Evolutionary conservation across 2,113 vertebrate species (phyloP).

Genomic region (Ramphastos sulfuratus): DNA sequence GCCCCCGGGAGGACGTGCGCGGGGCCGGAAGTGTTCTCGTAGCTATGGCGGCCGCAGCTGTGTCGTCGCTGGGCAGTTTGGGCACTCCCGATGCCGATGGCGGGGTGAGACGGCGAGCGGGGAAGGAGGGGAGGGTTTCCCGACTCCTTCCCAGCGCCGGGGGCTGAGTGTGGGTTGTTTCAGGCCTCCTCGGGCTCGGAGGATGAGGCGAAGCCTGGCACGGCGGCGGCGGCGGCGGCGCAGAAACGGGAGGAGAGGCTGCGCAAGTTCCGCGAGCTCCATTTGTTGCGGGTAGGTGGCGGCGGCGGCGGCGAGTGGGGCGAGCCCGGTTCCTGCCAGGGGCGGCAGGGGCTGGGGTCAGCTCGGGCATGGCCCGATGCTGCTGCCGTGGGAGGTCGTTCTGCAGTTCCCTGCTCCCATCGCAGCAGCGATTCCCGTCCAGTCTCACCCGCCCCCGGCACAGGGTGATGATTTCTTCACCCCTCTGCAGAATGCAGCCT

Average conservation of each 20-base stretch:
- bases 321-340: too few relatives aligned
- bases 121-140: rapidly evolving
- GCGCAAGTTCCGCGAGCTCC: slow-evolving; percentile 90
- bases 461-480: rapidly evolving
- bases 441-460: rapidly evolving
- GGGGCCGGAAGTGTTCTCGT: background rate
- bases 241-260: slow-evolving; percentile 86
- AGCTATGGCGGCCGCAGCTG: background rate
- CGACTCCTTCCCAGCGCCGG: rapidly evolving
- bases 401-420: background rate
- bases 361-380: too few relatives aligned
- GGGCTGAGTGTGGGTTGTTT: background rate
- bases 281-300: slow-evolving; percentile 86
- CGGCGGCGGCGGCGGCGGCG: slow-evolving; percentile 37
- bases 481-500: rapidly evolving
- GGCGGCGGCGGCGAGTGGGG: too few relatives aligned
- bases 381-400: background rate
- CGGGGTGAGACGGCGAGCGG: background rate
- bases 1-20: rapidly evolving
- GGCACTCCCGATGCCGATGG: background rate
- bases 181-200: slow-evolving; percentile 36
- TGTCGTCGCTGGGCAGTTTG: background rate
- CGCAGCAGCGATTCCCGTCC: rapidly evolving
- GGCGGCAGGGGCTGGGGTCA: rapidly evolving
- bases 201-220: background rate